These are phyloP conservation scores for Pachycephus smyrnensis DNA, from an alignment of 2,888 invertebrate species.

Conservation along the genomic window DNA sequence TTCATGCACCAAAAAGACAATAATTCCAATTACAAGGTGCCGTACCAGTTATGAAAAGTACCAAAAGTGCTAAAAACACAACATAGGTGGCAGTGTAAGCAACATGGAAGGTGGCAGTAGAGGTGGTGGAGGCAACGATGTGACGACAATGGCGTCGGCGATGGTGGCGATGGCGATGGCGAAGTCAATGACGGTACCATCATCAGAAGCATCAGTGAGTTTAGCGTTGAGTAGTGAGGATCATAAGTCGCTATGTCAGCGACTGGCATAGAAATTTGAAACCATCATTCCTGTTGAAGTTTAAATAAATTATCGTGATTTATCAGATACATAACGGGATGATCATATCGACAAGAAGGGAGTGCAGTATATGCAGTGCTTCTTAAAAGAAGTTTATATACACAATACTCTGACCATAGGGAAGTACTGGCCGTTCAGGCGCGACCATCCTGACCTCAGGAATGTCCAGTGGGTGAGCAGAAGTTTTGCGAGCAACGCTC, in stretches of 20 bases:
- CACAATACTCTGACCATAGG: background rate
- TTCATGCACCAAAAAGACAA: background rate
- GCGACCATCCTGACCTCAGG: background rate
- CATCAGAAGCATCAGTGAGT: background rate
- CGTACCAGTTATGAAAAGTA: background rate
- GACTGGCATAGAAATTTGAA: background rate
- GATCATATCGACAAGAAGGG: background rate
- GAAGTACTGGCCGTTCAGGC: background rate
- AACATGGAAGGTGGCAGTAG: background rate
- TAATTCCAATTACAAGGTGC: background rate
- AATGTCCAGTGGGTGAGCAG: background rate
- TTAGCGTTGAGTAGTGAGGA: background rate
- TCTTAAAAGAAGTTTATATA: background rate
- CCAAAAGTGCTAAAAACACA: background rate
- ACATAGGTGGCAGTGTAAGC: background rate
- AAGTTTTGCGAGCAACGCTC: background rate
- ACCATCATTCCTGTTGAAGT: background rate
- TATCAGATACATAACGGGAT: background rate
- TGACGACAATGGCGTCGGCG: slow-evolving; percentile 18
- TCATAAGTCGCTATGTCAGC: background rate
- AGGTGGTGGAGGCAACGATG: background rate
- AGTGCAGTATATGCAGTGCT: background rate
- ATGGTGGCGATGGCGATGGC: slow-evolving; percentile 17
- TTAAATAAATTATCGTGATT: background rate
- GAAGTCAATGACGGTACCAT: slow-evolving; percentile 2